Evolutionary conservation across 1,140 invertebrate species (phyloP), one percentile per base, ranked within the genome.

Genomic region (Drosophila athabasca): DNA sequence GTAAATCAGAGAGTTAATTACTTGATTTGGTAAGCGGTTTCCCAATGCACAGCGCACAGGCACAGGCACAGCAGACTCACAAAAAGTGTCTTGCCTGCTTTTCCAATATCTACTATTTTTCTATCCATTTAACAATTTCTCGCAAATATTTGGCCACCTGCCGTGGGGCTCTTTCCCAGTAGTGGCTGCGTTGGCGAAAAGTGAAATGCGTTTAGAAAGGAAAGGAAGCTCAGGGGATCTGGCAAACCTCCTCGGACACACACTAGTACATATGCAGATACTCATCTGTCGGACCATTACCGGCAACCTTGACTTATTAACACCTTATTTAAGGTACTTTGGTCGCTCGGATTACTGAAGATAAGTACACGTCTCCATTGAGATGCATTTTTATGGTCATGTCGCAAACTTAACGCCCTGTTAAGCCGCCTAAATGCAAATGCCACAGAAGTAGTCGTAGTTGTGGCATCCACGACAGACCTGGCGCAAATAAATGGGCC

Each of bases 1-100:
- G 84, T 88, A 83, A 88, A 88, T 88, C 84, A 88, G 79, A 82
- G 62, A 65, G 76, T 82, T 88, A 88, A 88, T 88, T 88, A 88
- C 83, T 83, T 70, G 83, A 88, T 88, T 88, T 88, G 76, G 75
- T 83, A 88, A 88, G 78, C 67, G 79, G 57, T 88, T 88, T 88
- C 71, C 75, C 60, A 87, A 88, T 69, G 67, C 64, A 70, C 57
- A 58, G 29, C 8, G 22, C 60, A 31, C 17, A 19, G 17, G n/a
- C n/a, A n/a, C n/a, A n/a, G 0, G 17, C 17, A 19, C 43, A 45
- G 24, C 29, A 57, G 54, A 44, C 15, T 11, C 35, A 31, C 8
- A 39, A 64, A 50, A 19, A 58, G 66, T 49, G 50, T 51, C 49
- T 67, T 48, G 39, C 62, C 75, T 62, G 22, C 57, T 58, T 70